These are phyloP conservation scores for Lepidotrigona ventralis DNA, from an alignment of 1,140 invertebrate species.

Conservation along the genomic window DNA sequence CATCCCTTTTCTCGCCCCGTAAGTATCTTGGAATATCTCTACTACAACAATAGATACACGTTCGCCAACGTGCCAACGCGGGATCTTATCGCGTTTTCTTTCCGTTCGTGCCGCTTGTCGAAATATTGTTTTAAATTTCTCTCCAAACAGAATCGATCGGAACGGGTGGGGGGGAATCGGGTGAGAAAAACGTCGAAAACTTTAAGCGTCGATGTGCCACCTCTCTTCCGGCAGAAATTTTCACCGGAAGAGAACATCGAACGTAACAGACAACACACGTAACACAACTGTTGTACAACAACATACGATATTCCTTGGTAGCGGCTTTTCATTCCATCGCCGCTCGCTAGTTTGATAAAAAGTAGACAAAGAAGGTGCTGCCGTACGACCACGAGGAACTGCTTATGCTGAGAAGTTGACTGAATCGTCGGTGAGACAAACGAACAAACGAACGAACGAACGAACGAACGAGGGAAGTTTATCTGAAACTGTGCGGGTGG, in stretches of 20 bases:
- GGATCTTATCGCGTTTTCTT: neutral
- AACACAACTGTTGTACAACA: too few species aligned
- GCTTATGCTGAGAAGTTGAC: slow-evolving; percentile 40
- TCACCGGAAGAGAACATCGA: neutral
- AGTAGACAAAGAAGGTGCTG: slow-evolving; percentile 47
- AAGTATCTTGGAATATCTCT: neutral
- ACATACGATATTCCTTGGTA: neutral
- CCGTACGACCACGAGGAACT: neutral
- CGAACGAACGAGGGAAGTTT: slow-evolving; percentile 60
- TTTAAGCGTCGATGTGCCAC: neutral
- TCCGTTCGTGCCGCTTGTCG: neutral
- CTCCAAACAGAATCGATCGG: neutral
- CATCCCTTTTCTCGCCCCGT: neutral
- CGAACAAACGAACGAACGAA: slow-evolving; percentile 19
- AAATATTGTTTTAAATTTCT: slow-evolving; percentile 41
- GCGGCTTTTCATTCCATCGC: neutral
- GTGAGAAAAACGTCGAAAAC: neutral
- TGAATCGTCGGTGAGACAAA: neutral
- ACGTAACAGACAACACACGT: neutral
- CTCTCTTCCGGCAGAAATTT: neutral
- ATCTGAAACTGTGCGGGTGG: slow-evolving; percentile 54
- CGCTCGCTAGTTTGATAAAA: slow-evolving; percentile 43
- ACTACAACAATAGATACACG: neutral
- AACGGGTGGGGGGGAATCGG: too few species aligned
- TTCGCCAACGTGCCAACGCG: neutral